These are phyloP conservation scores for Sorex maritimensis DNA, from an alignment of 2,797 vertebrate species.

Conservation along the genomic window DNA sequence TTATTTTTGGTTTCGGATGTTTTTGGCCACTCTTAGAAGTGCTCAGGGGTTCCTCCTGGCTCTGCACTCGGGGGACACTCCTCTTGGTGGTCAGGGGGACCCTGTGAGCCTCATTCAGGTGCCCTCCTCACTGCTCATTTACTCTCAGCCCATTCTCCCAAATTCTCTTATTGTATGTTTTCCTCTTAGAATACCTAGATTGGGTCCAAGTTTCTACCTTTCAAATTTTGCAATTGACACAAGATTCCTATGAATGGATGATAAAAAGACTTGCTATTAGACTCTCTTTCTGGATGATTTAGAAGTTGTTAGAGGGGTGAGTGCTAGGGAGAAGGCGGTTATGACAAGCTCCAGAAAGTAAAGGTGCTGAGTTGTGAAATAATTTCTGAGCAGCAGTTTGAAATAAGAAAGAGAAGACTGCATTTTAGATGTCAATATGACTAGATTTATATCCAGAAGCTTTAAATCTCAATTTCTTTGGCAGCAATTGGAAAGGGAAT, in stretches of 20 bases:
- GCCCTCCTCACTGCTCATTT: no score
- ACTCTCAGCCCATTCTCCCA: no score
- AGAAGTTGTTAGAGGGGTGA: not conserved
- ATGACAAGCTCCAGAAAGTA: not conserved
- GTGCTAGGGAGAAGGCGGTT: not conserved
- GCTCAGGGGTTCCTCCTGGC: no score
- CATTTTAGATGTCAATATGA: not conserved
- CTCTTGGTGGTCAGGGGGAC: no score
- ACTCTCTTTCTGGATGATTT: not conserved
- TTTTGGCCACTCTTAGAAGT: no score
- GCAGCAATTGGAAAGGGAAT: not conserved
- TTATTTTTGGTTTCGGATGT: no score
- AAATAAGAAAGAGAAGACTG: no score
- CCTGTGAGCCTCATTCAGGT: no score
- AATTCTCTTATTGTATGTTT: no score
- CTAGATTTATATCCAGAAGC: slow-evolving; percentile 51
- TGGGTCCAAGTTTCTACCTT: not conserved
- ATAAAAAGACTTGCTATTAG: not conserved
- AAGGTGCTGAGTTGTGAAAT: not conserved
- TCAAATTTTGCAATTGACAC: not conserved
- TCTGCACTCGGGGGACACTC: no score
- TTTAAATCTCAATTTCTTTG: slow-evolving; percentile 55
- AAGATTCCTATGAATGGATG: not conserved
- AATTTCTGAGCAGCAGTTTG: not conserved
- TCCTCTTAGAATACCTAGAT: not conserved